phyloP scores from a whole-genome alignment of 2,113 vertebrate species.

The Mionectes macconnelli region DNA sequence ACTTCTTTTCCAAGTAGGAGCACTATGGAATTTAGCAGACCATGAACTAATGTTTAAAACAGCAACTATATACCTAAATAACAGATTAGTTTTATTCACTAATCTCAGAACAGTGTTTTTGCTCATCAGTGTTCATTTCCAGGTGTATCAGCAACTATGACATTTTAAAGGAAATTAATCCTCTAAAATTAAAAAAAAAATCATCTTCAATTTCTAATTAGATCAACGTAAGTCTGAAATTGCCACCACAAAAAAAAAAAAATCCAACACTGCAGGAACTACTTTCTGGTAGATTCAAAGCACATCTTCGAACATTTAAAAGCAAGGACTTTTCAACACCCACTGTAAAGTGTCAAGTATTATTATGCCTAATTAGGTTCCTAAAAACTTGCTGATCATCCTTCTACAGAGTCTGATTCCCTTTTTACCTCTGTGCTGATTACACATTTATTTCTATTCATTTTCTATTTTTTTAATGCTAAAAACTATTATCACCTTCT shows the following conservation, averaged over 20 bases:
- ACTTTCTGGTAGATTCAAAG: conserved; percentile 15
- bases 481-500: conserved; percentile 5
- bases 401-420: background rate
- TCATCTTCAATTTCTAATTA: background rate
- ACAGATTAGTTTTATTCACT: background rate
- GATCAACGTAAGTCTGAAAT: background rate
- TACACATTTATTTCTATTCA: conserved; percentile 23
- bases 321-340: background rate
- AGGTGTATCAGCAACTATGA: background rate
- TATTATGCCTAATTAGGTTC: background rate
- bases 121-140: background rate
- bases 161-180: background rate
- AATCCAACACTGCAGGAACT: background rate
- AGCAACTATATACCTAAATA: background rate
- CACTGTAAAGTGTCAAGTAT: background rate
- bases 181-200: background rate
- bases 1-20: background rate
- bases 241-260: background rate
- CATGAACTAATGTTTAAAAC: background rate
- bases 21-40: background rate
- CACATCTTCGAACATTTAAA: background rate
- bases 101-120: background rate
- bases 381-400: conserved; percentile 37
- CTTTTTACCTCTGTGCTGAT: background rate
- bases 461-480: background rate